Percentiles rank a stretch among this genome's conserved stretches.
These are phyloP conservation scores for Cyphomyrus plagiostoma DNA, from an alignment of 2,113 vertebrate genomes.

Conservation along the genomic window DNA sequence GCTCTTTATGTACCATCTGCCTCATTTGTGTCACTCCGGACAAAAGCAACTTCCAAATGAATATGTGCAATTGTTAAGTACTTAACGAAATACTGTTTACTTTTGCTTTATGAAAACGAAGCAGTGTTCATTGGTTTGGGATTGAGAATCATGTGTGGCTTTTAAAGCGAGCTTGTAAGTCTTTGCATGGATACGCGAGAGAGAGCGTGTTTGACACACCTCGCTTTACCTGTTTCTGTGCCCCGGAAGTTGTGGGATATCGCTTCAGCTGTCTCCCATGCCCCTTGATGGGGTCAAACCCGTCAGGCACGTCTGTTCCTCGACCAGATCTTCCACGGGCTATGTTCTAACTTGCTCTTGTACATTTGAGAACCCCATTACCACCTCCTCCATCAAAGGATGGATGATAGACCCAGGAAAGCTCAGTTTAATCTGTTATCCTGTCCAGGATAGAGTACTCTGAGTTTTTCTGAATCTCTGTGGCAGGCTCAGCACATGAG, in stretches of 20 bases:
- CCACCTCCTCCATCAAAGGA: not conserved
- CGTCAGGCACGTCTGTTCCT: not conserved
- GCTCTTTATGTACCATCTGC: not conserved
- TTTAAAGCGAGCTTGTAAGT: not conserved
- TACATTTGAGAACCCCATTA: not conserved
- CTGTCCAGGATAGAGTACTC: not conserved
- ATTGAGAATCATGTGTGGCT: not conserved
- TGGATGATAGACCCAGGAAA: not conserved
- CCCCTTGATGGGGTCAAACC: not conserved
- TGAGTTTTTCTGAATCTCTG: not conserved
- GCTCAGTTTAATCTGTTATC: not conserved
- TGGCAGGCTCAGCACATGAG: not conserved
- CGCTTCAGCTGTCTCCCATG: not conserved
- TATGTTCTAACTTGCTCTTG: not conserved
- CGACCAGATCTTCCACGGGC: not conserved
- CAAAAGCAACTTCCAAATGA: not conserved
- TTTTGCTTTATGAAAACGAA: not conserved
- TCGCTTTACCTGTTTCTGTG: not conserved
- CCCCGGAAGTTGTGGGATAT: not conserved
- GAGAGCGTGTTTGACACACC: not conserved
- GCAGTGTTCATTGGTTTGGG: not conserved
- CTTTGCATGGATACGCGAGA: not conserved
- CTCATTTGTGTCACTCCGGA: not conserved
- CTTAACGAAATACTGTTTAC: not conserved
- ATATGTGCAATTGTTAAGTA: not conserved